These are phyloP conservation scores for Haliclona indistincta DNA, from an alignment of 37 sponge, comb jelly and placozoan genomes.

Conservation along the genomic window DNA sequence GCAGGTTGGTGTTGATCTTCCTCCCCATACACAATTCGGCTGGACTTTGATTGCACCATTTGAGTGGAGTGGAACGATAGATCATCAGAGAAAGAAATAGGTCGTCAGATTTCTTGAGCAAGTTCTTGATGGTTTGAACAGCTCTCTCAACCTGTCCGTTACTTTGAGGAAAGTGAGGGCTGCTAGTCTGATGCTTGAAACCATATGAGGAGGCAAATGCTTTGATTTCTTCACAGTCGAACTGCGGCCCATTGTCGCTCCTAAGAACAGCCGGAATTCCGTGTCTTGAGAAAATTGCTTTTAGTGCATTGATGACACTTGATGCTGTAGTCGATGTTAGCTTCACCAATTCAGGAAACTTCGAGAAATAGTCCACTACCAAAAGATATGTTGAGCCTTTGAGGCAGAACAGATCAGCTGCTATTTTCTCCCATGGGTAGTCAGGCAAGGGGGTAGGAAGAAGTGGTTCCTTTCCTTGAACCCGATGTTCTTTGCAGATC, in stretches of 20 bases:
- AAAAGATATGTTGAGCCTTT: constrained; percentile 21
- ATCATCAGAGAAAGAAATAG: constrained; percentile 25
- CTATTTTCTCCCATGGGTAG: constrained; percentile 59
- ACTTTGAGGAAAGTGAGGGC: constrained; percentile 50
- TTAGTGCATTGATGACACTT: constrained; percentile 19
- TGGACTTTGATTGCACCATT: constrained; percentile 53
- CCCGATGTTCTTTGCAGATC: neutral
- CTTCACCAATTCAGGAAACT: constrained; percentile 43
- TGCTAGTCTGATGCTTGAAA: constrained; percentile 26
- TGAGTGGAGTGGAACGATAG: constrained; percentile 53
- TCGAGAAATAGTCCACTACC: constrained; percentile 43
- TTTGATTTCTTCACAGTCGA: constrained; percentile 16
- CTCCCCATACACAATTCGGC: constrained; percentile 69
- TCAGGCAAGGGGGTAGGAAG: constrained; percentile 36
- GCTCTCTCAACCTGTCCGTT: constrained; percentile 40
- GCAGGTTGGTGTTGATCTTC: constrained; percentile 19
- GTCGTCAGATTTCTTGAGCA: constrained; percentile 21
- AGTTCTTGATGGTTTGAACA: constrained; percentile 36
- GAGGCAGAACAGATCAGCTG: constrained; percentile 31
- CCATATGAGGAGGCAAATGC: constrained; percentile 12
- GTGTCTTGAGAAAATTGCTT: constrained; percentile 27
- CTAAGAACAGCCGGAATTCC: constrained; percentile 18
- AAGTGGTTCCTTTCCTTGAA: constrained; percentile 10
- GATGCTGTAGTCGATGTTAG: constrained; percentile 12
- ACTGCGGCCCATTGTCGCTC: constrained; percentile 54